Conservation (phyloP, 2,113 vertebrate species). For the Anarhynchus alexandrinus region DNA sequence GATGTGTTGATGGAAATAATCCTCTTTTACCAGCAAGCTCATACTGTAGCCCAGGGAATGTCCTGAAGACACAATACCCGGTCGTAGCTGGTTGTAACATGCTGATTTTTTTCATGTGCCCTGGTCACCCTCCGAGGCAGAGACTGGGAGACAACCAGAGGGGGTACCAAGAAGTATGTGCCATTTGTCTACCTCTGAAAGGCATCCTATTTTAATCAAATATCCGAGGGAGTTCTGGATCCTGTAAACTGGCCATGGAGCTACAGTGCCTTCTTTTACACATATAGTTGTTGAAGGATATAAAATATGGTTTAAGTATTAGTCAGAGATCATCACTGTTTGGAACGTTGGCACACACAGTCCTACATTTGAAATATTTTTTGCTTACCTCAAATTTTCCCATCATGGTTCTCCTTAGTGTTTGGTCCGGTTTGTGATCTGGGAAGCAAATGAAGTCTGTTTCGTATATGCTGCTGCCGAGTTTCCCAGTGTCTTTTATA, state of each 20-base stretch:
- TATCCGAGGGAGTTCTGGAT: background rate
- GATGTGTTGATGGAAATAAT: background rate
- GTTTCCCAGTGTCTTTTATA: background rate
- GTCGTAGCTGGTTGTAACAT: background rate
- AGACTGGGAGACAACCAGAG: background rate
- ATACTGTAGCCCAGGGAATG: background rate
- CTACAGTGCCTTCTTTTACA: no score
- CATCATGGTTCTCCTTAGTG: background rate
- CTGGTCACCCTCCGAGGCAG: background rate
- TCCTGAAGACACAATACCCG: background rate
- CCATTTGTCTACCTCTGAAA: background rate
- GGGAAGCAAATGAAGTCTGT: slow-evolving; percentile 38
- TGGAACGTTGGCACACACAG: background rate
- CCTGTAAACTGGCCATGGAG: background rate
- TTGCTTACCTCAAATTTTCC: slow-evolving; percentile 30
- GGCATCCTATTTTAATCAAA: background rate
- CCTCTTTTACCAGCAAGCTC: background rate
- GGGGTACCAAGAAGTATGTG: background rate
- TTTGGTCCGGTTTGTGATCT: slow-evolving; percentile 8
- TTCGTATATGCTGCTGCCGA: background rate
- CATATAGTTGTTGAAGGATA: background rate
- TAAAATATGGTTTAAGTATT: background rate
- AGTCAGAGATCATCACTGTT: background rate
- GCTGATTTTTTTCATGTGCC: background rate
- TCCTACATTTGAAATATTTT: background rate